A percentile compares a stretch with the other conserved stretches of the same genome.
These are phyloP conservation scores for Drosophila trichaetosa DNA, from an alignment of 2,888 invertebrate genomes.

Conservation along the genomic window DNA sequence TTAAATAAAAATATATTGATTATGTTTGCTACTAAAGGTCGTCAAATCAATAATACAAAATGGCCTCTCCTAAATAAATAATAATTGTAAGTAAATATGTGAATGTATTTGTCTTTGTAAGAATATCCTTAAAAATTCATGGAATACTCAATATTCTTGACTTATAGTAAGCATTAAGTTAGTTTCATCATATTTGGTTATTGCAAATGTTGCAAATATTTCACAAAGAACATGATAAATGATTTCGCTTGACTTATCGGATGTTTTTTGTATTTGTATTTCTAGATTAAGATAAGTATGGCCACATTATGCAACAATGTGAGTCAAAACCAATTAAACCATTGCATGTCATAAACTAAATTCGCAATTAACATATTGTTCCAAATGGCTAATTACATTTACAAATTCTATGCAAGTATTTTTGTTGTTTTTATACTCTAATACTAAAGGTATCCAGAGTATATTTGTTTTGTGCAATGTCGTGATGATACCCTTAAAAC, in stretches of 20 bases:
- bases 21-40: no score
- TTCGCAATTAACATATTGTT: constrained; percentile 13
- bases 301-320: constrained; percentile 1
- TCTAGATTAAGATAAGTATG: constrained; percentile 20
- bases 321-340: constrained; percentile 4
- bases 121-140: neutral
- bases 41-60: neutral
- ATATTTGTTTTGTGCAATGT: neutral
- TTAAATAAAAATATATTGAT: neutral
- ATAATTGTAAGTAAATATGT: neutral
- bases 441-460: neutral
- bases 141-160: neutral
- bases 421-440: neutral
- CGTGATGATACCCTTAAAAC: neutral
- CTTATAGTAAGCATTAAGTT: neutral
- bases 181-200: neutral
- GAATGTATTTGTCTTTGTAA: neutral
- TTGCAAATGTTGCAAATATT: neutral
- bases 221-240: constrained; percentile 37
- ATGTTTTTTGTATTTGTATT: neutral
- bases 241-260: constrained; percentile 19
- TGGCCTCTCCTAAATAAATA: neutral
- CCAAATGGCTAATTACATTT: constrained; percentile 14
- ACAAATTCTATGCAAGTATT: constrained; percentile 1
- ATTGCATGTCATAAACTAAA: constrained; percentile 22